Percentiles rank a stretch among this genome's conserved stretches.
phyloP scores from a whole-genome alignment of 1,140 invertebrate species.

The Luehdorfia chinensis region DNA sequence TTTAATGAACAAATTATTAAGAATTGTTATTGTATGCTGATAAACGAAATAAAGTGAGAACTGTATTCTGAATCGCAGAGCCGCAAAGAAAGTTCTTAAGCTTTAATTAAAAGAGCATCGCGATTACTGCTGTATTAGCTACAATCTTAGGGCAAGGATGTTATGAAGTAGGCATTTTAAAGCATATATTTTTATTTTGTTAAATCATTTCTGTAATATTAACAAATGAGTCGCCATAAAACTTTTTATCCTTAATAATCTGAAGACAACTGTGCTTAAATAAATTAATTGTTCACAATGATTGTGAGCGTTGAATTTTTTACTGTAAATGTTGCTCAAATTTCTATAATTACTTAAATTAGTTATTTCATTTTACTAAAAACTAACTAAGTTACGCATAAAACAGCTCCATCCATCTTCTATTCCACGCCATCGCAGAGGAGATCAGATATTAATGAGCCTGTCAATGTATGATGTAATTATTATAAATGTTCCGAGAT shows the following conservation, averaged over 20 bases:
- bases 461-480: constrained; percentile 67
- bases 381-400: too few species aligned
- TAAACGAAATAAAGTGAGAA: constrained; percentile 6
- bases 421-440: constrained; percentile 18
- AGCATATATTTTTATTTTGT: neutral
- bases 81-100: constrained; percentile 45
- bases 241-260: too few species aligned
- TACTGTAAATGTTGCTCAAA: too few species aligned
- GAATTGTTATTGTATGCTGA: neutral
- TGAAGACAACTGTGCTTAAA: too few species aligned
- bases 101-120: constrained; percentile 56
- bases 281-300: too few species aligned
- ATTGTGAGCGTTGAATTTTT: too few species aligned
- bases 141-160: constrained; percentile 36
- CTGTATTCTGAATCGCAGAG: constrained; percentile 20
- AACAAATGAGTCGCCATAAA: too few species aligned
- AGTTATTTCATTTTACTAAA: too few species aligned
- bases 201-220: too few species aligned
- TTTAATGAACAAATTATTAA: neutral
- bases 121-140: constrained; percentile 55
- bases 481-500: constrained; percentile 64
- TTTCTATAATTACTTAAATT: too few species aligned
- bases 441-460: constrained; percentile 58
- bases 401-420: constrained; percentile 18
- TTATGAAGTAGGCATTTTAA: constrained; percentile 20